These are phyloP conservation scores for Notodonta ziczac DNA, from an alignment of 2,888 invertebrate genomes.

Conservation along the genomic window DNA sequence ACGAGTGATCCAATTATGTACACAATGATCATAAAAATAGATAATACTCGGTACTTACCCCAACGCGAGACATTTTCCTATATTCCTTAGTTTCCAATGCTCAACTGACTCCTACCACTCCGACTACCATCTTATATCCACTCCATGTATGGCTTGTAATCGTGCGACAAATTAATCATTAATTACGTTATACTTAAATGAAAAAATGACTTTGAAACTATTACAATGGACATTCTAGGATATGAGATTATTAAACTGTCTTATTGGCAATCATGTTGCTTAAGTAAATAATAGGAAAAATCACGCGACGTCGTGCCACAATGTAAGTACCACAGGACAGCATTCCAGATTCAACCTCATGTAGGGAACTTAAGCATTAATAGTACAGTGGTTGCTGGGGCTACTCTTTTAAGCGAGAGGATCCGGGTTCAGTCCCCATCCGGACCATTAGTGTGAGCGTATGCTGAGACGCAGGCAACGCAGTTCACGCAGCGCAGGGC, in stretches of 20 bases:
- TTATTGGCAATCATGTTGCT: constrained; percentile 7
- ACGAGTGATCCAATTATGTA: too few species aligned
- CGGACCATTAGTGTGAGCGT: too few species aligned
- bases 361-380: too few species aligned
- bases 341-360: too few species aligned
- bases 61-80: constrained; percentile 45
- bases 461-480: too few species aligned
- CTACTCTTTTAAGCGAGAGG: too few species aligned
- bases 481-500: too few species aligned
- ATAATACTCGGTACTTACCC: constrained; percentile 37
- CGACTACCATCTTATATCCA: constrained; percentile 23
- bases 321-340: too few species aligned
- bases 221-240: constrained; percentile 27
- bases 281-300: background rate
- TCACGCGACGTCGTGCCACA: background rate
- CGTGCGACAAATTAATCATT: constrained; percentile 20
- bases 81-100: constrained; percentile 17
- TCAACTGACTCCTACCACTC: constrained; percentile 15
- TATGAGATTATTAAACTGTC: constrained; percentile 13
- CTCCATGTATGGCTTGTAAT: constrained; percentile 9
- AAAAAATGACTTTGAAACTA: constrained; percentile 13
- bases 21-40: background rate
- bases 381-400: too few species aligned
- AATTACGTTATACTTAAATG: constrained; percentile 12
- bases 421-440: too few species aligned